Percentiles rank a stretch among this genome's conserved stretches.
Conservation (phyloP, 1,140 invertebrate species). For the Pogonomyrmex californicus region DNA sequence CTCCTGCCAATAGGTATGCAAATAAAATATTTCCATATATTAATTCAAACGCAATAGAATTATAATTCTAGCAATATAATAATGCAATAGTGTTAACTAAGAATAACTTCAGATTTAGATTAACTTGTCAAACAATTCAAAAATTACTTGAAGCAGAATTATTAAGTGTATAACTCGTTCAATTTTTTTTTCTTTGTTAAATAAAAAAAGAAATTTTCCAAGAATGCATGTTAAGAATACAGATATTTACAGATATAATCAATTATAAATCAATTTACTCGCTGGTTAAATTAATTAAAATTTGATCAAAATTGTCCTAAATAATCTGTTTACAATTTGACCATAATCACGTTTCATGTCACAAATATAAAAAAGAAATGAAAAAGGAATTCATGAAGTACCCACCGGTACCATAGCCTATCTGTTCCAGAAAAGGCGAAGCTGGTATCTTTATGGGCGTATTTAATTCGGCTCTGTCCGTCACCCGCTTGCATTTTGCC, state of each 20-base stretch:
- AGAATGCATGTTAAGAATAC: background rate
- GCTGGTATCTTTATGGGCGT: conserved; percentile 88
- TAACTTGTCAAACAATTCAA: background rate
- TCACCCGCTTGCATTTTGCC: conserved; percentile 71
- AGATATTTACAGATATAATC: background rate
- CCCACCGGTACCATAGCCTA: conserved; percentile 92
- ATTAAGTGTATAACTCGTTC: background rate
- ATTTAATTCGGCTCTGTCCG: conserved; percentile 76
- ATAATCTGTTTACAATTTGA: background rate
- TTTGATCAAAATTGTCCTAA: background rate
- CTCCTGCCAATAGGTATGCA: conserved; percentile 87
- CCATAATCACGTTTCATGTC: no score
- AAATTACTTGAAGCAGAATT: background rate
- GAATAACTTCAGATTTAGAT: background rate
- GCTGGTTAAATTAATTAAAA: background rate
- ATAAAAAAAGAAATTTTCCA: background rate
- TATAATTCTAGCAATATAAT: background rate
- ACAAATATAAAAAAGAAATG: conserved; percentile 27
- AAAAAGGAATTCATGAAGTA: conserved; percentile 1
- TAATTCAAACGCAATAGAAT: background rate
- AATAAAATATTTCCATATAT: conserved; percentile 43
- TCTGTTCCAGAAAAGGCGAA: conserved; percentile 90
- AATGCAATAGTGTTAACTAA: background rate
- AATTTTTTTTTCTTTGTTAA: background rate
- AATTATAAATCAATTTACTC: background rate